Evolutionary conservation across 2,797 vertebrate species (phyloP).

Genomic region (Sitta carolinensis): DNA sequence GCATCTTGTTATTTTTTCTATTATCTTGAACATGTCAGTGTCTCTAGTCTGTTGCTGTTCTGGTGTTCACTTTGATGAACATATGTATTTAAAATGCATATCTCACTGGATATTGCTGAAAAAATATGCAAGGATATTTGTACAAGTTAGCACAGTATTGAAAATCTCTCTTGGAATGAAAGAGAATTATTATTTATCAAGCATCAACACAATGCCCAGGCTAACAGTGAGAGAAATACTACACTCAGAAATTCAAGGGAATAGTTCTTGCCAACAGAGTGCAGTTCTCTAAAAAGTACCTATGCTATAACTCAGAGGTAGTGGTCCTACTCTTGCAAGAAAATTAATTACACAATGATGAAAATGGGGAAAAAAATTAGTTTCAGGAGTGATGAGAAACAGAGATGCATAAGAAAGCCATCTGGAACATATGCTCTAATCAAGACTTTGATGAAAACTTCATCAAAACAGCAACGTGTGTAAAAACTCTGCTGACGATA

Average conservation of each 20-base stretch:
- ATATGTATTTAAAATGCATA: neutral
- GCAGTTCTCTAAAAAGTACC: neutral
- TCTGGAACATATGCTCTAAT: neutral
- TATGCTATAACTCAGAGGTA: neutral
- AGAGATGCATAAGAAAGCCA: neutral
- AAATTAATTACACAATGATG: neutral
- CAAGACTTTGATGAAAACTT: neutral
- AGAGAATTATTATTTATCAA: neutral
- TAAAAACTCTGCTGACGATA: neutral
- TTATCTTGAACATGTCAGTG: neutral
- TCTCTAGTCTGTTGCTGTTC: neutral
- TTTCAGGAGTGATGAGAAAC: neutral
- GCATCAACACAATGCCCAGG: neutral
- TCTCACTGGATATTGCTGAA: neutral
- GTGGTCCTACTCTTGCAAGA: neutral
- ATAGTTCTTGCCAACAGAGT: neutral
- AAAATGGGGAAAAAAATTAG: neutral
- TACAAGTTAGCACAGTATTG: neutral
- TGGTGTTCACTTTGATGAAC: neutral
- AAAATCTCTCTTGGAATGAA: neutral
- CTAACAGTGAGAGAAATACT: neutral
- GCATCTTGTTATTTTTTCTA: neutral
- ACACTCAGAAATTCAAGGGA: neutral
- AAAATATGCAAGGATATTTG: fast-evolving
- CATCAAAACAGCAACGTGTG: fast-evolving